Evolutionary conservation across 1,140 invertebrate species (phyloP).

Genomic region (Drosophila watanabei): DNA sequence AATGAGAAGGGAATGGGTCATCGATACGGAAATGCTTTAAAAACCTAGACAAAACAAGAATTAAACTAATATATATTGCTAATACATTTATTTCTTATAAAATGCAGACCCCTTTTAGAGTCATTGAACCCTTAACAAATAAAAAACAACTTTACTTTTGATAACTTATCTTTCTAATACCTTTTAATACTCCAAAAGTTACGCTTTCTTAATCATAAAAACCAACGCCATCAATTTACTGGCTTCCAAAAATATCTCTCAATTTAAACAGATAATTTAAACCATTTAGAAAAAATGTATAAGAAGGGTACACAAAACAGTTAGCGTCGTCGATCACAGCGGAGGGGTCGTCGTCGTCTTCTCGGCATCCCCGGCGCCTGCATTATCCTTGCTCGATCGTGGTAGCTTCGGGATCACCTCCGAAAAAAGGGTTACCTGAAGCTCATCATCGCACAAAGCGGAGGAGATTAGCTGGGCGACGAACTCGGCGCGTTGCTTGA

Average conservation of each 20-base stretch:
- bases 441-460: slow-evolving; percentile 59
- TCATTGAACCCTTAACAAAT: slow-evolving; percentile 1
- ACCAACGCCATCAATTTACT: slow-evolving; percentile 30
- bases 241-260: slow-evolving; percentile 3
- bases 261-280: slow-evolving; percentile 35
- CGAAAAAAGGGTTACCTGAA: neutral
- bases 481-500: slow-evolving; percentile 61
- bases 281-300: slow-evolving; percentile 27
- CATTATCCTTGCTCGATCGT: slow-evolving; percentile 24
- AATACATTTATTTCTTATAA: neutral
- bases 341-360: slow-evolving; percentile 11
- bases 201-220: slow-evolving; percentile 11
- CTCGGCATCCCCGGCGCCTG: slow-evolving; percentile 65
- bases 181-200: neutral
- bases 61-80: neutral
- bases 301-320: slow-evolving; percentile 18
- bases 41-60: neutral
- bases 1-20: neutral
- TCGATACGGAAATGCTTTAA: slow-evolving; percentile 21
- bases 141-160: neutral
- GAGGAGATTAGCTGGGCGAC: slow-evolving; percentile 64
- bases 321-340: slow-evolving; percentile 18
- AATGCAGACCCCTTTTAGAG: neutral
- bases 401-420: slow-evolving; percentile 13
- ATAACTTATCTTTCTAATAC: neutral